Evolutionary conservation across 2,888 invertebrate species (phyloP).

Genomic region (Sisyra nigra): DNA sequence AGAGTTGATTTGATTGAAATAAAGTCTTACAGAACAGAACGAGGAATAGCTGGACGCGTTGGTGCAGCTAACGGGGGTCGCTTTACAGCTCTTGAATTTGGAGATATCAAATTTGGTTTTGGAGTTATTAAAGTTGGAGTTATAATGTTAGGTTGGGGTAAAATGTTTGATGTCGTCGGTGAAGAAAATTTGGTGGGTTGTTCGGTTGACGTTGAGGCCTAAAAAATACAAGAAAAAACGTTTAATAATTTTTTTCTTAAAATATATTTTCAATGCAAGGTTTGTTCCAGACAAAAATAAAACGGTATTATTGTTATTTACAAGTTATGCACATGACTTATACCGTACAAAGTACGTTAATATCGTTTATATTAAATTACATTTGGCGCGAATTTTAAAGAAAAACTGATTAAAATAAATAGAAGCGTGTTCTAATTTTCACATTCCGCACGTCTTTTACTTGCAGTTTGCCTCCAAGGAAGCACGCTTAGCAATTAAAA

Average conservation of each 20-base stretch:
- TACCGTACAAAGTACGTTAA: no score
- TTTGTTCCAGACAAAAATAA: no score
- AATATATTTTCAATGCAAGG: no score
- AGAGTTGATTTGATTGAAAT: neutral
- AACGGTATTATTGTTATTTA: no score
- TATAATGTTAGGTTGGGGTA: slow-evolving; percentile 12
- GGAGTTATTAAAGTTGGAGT: slow-evolving; percentile 18
- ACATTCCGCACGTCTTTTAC: no score
- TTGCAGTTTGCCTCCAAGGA: no score
- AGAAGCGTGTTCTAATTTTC: no score
- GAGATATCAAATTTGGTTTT: slow-evolving; percentile 15
- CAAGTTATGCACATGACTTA: no score
- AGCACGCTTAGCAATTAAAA: no score
- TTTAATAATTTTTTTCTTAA: neutral
- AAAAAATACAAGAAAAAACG: neutral
- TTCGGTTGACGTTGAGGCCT: neutral
- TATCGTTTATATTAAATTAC: no score
- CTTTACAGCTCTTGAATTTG: slow-evolving; percentile 19
- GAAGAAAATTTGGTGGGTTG: slow-evolving; percentile 4
- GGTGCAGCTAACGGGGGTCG: slow-evolving; percentile 17
- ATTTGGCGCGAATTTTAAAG: no score
- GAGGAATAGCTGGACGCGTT: slow-evolving; percentile 14
- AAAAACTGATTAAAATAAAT: no score
- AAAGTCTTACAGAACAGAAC: slow-evolving; percentile 4
- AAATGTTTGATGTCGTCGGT: slow-evolving; percentile 5